Conservation (phyloP, 2,888 invertebrate species). For the Leptinotarsa tumamoca region DNA sequence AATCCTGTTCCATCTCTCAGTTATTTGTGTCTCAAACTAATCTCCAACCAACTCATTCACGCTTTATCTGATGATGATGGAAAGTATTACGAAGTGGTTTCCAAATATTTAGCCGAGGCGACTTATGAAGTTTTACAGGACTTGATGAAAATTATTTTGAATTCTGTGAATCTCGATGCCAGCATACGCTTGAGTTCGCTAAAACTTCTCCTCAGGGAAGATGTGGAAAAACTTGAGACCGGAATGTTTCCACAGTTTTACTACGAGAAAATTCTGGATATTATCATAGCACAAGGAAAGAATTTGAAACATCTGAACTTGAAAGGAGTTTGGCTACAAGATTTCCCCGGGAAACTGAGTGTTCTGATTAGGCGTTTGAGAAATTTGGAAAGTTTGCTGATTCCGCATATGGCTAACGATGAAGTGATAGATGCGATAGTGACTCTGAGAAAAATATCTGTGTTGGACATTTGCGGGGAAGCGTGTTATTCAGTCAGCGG, state of each 20-base stretch:
- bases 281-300: slow-evolving; percentile 74
- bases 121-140: slow-evolving; percentile 79
- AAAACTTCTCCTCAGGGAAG: slow-evolving; percentile 74
- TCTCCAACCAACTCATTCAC: slow-evolving; percentile 74
- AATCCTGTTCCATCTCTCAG: slow-evolving; percentile 72
- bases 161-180: slow-evolving; percentile 76
- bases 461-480: slow-evolving; percentile 78
- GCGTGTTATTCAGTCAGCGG: slow-evolving; percentile 67
- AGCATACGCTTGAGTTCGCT: slow-evolving; percentile 76
- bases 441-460: slow-evolving; percentile 70
- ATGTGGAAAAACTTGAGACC: slow-evolving; percentile 75
- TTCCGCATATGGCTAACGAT: slow-evolving; percentile 79
- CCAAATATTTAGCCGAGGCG: slow-evolving; percentile 64
- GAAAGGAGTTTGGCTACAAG: slow-evolving; percentile 81
- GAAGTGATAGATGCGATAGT: slow-evolving; percentile 73
- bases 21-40: slow-evolving; percentile 71
- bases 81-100: slow-evolving; percentile 66
- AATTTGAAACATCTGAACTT: slow-evolving; percentile 75
- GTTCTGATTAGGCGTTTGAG: slow-evolving; percentile 72
- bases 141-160: slow-evolving; percentile 74
- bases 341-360: slow-evolving; percentile 74
- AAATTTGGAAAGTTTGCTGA: slow-evolving; percentile 73
- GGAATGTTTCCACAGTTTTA: slow-evolving; percentile 80
- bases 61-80: slow-evolving; percentile 73
- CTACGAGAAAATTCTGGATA: slow-evolving; percentile 76